A percentile compares a stretch with the other conserved stretches of the same genome.
Evolutionary conservation across 2,113 vertebrate species (phyloP).

Genomic region (Dicrurus megarhynchus): DNA sequence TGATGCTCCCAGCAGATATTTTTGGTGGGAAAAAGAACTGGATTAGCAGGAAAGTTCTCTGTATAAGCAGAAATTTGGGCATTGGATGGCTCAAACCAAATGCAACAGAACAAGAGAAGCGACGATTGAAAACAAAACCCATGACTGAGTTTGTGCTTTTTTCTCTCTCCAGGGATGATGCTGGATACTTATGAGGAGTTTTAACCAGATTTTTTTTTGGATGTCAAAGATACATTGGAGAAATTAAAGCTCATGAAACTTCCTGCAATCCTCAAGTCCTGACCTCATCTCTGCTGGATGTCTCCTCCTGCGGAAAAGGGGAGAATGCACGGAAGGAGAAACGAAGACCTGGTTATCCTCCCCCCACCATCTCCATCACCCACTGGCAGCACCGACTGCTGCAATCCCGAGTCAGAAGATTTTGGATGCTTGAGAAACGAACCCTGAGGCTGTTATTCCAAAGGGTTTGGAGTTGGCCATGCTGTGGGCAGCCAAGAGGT

Average conservation of each 20-base stretch:
- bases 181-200: not conserved
- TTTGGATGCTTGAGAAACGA: not conserved
- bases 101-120: not conserved
- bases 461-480: not conserved
- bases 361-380: too few relatives aligned
- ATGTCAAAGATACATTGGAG: accelerated
- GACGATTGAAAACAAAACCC: not conserved
- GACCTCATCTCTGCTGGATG: not conserved
- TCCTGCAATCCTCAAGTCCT: not conserved
- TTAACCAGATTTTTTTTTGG: not conserved
- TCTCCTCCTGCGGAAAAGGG: not conserved
- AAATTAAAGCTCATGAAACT: not conserved
- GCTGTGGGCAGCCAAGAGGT: accelerated
- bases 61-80: not conserved
- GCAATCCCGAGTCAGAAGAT: not conserved
- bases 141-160: not conserved
- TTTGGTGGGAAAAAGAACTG: not conserved
- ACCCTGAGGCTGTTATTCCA: too few relatives aligned
- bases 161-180: not conserved
- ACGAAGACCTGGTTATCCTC: accelerated
- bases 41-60: not conserved
- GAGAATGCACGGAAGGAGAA: not conserved
- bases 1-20: not conserved
- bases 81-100: not conserved
- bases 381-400: accelerated